Base-by-base conservation (phyloP, 2,888 invertebrate species). In the Bruchidius siliquastri region DNA sequence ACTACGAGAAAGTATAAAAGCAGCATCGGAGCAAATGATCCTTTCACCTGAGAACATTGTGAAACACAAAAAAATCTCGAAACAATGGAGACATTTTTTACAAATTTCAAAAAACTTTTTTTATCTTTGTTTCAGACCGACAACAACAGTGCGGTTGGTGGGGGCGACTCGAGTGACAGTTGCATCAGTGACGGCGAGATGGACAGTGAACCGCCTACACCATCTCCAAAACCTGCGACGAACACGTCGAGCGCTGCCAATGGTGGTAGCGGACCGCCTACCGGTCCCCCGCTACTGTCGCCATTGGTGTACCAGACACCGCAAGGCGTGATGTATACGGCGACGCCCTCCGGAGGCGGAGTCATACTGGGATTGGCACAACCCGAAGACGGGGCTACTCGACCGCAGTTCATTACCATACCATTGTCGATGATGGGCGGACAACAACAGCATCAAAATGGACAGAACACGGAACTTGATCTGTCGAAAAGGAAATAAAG, bases 391-490 rank as follows among this genome's bases (percentile, higher is more conserved):
- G 83, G 81, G 79, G 78, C 82, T 4, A 78, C 79, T 4, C 89
- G 89, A 88, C 90, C 89, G 68, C 92, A 92, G 85, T 92, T 91
- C 86, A 92, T 92, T 83, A 92, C 92, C 74, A 92, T 92, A 84
- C 92, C 92, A 73, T 86, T 92, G 78, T 91, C 91, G 49, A 91
- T 92, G 88, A 90, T 91, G 67, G 84, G 86, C 74, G 83, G 86
- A 0, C 79, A 85, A 77, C 68, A 68, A 13, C 10, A 49, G 1
- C 49, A 49, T 1, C 6, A 49, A 1, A 49, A 49, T 13, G 49
- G 49, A 18, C 49, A 49, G 18, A 49, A 13, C 18, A 87, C 88
- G 66, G 89, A 85, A 77, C 76, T 85, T 73, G 85, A 85, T 77
- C 76, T 84, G 76, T 77, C 82, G 20, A 84, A 83, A 75, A 79